Evolutionary conservation across 1,140 invertebrate genomes (phyloP).

Genomic region (Tetranychus cinnabarinus): DNA sequence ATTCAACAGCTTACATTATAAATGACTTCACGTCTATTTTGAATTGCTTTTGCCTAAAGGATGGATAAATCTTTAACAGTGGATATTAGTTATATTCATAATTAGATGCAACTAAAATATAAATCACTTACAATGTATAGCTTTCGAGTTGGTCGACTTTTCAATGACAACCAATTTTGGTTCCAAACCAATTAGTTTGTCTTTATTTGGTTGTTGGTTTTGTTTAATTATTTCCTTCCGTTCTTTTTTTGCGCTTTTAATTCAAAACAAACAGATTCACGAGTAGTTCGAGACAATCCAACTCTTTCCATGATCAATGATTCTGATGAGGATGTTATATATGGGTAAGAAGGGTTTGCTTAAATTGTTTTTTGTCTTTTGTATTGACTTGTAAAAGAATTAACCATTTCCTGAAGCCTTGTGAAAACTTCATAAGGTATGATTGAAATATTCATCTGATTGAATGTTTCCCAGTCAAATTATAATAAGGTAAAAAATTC

Average conservation of each 20-base stretch:
- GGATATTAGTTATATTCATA: too few relatives aligned
- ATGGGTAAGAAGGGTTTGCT: constrained; percentile 29
- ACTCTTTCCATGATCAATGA: constrained; percentile 95
- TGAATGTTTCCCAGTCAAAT: not conserved
- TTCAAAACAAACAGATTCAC: constrained; percentile 33
- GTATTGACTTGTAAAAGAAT: too few relatives aligned
- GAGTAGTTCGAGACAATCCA: constrained; percentile 86
- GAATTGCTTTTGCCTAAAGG: too few relatives aligned
- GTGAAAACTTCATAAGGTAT: not conserved
- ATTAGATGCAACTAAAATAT: too few relatives aligned
- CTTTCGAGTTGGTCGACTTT: too few relatives aligned
- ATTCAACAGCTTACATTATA: too few relatives aligned
- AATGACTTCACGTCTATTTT: too few relatives aligned
- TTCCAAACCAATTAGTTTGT: not conserved
- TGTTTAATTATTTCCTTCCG: not conserved
- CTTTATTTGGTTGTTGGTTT: not conserved
- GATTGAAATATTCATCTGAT: not conserved
- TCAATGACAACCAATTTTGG: too few relatives aligned
- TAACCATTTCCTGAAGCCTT: too few relatives aligned
- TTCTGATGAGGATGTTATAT: constrained; percentile 88
- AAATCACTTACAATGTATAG: too few relatives aligned
- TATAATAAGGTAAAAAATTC: not conserved
- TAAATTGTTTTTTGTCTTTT: too few relatives aligned
- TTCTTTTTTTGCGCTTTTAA: not conserved
- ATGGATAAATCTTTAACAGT: too few relatives aligned